Evolutionary conservation across 2,797 vertebrate species (phyloP).

Genomic region (Lophius americanus): DNA sequence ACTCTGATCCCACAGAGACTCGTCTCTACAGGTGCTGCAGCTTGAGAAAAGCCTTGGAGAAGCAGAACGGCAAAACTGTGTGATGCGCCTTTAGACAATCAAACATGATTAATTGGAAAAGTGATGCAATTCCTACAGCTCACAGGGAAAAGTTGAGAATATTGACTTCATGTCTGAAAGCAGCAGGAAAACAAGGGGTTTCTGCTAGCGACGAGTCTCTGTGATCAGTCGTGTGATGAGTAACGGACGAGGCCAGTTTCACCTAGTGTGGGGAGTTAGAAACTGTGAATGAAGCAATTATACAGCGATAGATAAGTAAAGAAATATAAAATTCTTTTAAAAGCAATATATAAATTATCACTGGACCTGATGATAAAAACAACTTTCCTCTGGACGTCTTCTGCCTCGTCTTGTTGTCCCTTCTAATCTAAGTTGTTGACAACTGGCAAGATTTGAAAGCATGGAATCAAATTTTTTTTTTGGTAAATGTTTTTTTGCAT

Average conservation of each 20-base stretch:
- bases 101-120: too few relatives aligned
- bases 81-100: too few relatives aligned
- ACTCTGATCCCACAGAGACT: too few relatives aligned
- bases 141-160: too few relatives aligned
- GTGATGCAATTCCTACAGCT: too few relatives aligned
- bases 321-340: not conserved
- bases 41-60: too few relatives aligned
- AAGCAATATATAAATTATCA: not conserved
- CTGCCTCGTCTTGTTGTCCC: not conserved
- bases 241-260: constrained; percentile 1
- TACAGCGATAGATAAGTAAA: not conserved
- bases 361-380: not conserved
- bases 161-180: too few relatives aligned
- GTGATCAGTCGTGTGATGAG: not conserved
- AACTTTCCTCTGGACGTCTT: not conserved
- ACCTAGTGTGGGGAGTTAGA: not conserved
- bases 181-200: too few relatives aligned
- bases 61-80: too few relatives aligned
- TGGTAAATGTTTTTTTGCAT: not conserved
- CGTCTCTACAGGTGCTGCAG: too few relatives aligned
- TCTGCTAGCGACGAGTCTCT: too few relatives aligned
- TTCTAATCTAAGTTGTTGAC: not conserved
- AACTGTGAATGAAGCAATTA: not conserved
- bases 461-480: not conserved
- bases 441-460: not conserved